phyloP scores from a whole-genome alignment of 2,888 invertebrate species.

The Brachypalpus laphriformis region DNA sequence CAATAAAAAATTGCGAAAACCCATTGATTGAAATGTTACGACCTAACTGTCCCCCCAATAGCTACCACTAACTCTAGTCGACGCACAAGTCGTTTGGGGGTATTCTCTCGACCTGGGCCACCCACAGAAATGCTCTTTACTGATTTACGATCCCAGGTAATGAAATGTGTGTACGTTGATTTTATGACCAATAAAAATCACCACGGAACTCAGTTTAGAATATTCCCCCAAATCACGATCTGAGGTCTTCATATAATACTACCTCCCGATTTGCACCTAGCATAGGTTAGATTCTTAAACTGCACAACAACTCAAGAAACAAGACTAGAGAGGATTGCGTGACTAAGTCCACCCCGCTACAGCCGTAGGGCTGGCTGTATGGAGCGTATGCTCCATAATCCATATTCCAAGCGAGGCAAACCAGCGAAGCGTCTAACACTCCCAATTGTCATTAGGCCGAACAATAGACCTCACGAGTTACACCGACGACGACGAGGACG shows the following conservation, averaged over 20 bases:
- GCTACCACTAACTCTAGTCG: background rate
- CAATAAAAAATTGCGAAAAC: conserved; percentile 16
- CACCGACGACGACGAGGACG: conserved; percentile 15
- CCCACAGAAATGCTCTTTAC: background rate
- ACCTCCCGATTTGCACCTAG: conserved; percentile 34
- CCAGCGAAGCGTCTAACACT: conserved; percentile 60
- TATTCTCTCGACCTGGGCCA: conserved; percentile 11
- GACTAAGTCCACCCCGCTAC: conserved; percentile 59
- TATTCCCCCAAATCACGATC: conserved; percentile 54
- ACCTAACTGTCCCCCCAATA: background rate
- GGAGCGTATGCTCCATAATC: conserved; percentile 56
- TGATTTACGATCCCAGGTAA: conserved; percentile 29
- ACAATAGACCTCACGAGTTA: conserved; percentile 71
- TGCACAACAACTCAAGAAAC: conserved; percentile 19
- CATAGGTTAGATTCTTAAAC: conserved; percentile 43
- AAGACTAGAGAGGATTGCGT: conserved; percentile 54
- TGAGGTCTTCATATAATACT: background rate
- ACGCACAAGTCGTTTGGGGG: background rate
- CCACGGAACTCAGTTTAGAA: conserved; percentile 10
- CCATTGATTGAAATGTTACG: conserved; percentile 17
- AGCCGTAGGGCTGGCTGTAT: conserved; percentile 25
- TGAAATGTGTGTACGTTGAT: conserved; percentile 43
- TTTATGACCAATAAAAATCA: conserved; percentile 51
- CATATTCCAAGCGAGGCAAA: conserved; percentile 39
- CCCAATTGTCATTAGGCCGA: conserved; percentile 72